Evolutionary conservation across 2,888 invertebrate species (phyloP).

Genomic region (Alloplasta piceator): DNA sequence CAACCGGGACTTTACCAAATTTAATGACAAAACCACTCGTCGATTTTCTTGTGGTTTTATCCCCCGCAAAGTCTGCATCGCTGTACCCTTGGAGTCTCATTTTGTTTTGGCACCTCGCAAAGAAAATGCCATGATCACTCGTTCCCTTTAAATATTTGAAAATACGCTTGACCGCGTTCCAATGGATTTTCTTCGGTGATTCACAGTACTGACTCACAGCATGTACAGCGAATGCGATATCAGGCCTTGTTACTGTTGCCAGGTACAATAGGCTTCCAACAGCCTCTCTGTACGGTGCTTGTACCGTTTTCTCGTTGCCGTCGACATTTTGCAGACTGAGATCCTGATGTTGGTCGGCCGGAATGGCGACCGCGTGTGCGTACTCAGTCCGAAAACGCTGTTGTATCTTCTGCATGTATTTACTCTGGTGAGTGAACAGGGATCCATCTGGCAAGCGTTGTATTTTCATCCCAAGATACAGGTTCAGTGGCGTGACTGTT

Average conservation of each 20-base stretch:
- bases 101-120: constrained; percentile 39
- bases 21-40: constrained; percentile 61
- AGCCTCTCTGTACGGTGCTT: constrained; percentile 57
- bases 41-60: constrained; percentile 56
- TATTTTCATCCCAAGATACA: constrained; percentile 55
- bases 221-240: constrained; percentile 57
- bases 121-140: constrained; percentile 41
- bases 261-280: constrained; percentile 61
- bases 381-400: constrained; percentile 54
- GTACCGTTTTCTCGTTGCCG: neutral
- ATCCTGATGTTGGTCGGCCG: constrained; percentile 61
- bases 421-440: constrained; percentile 52
- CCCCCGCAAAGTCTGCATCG: constrained; percentile 63
- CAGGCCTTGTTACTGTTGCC: constrained; percentile 57
- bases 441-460: constrained; percentile 53
- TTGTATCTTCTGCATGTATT: constrained; percentile 52
- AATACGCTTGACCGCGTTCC: constrained; percentile 63
- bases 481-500: constrained; percentile 18
- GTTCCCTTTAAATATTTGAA: constrained; percentile 61
- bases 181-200: constrained; percentile 52
- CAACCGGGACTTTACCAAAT: constrained; percentile 49
- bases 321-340: constrained; percentile 12
- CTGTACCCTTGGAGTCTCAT: too few relatives aligned
- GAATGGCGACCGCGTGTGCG: constrained; percentile 52
- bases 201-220: constrained; percentile 48